Conservation (phyloP, 2,888 invertebrate genomes). For the Minunthozetes semirufus region DNA sequence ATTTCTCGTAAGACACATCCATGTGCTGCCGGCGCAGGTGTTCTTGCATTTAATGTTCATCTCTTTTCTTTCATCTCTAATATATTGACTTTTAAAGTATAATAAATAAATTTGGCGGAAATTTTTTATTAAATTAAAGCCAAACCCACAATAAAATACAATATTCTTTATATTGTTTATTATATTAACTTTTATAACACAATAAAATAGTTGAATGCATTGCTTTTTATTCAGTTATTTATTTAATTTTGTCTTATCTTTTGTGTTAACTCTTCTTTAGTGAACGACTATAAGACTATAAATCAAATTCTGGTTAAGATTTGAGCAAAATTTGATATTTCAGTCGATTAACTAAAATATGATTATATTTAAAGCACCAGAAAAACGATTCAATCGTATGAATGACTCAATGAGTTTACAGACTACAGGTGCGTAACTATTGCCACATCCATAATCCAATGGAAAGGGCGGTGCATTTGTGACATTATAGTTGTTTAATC, state of each 20-base stretch:
- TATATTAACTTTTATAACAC: neutral
- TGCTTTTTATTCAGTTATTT: slow-evolving; percentile 1
- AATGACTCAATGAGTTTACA: neutral
- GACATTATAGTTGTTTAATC: neutral
- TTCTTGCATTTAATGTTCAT: neutral
- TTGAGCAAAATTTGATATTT: neutral
- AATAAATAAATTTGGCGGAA: slow-evolving; percentile 19
- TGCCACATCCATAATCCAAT: neutral
- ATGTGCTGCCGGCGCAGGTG: neutral
- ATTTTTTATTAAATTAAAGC: slow-evolving; percentile 8
- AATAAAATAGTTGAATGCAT: slow-evolving; percentile 7
- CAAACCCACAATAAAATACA: neutral
- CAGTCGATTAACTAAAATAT: neutral
- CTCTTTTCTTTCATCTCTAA: neutral
- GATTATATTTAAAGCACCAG: no score
- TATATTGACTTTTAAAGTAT: slow-evolving; percentile 24
- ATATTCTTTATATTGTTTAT: neutral
- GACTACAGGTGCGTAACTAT: neutral
- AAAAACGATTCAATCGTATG: neutral
- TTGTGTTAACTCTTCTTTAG: neutral
- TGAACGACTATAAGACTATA: neutral
- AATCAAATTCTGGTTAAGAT: neutral
- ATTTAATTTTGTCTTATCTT: slow-evolving; percentile 9
- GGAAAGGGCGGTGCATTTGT: neutral
- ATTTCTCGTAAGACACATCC: slow-evolving; percentile 1